These are phyloP conservation scores for Ciconia maguari DNA, from an alignment of 2,113 vertebrate genomes.

Conservation along the genomic window DNA sequence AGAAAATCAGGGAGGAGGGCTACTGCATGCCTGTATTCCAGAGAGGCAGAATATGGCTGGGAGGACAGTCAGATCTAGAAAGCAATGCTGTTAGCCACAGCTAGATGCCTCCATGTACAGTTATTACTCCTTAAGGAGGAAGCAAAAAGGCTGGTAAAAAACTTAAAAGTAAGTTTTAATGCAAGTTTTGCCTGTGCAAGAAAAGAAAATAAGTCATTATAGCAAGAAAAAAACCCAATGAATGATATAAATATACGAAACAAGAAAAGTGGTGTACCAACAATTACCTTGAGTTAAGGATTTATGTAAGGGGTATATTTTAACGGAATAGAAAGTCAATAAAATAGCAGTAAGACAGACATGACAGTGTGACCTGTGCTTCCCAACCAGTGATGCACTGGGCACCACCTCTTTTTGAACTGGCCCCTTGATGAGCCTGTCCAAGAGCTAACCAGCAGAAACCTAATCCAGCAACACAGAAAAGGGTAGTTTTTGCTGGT, in stretches of 20 bases:
- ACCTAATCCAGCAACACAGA: neutral
- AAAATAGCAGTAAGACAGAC: neutral
- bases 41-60: neutral
- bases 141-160: constrained; percentile 3
- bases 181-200: neutral
- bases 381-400: neutral
- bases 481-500: neutral
- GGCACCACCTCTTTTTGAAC: neutral
- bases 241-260: neutral
- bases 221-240: neutral
- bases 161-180: neutral
- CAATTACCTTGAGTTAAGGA: neutral
- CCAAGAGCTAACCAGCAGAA: neutral
- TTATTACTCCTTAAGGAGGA: neutral
- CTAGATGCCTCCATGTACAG: neutral
- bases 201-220: neutral
- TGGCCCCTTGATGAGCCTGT: neutral
- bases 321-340: neutral
- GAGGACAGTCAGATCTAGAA: neutral
- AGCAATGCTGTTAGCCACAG: neutral
- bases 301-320: neutral
- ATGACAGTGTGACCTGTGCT: neutral
- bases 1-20: neutral
- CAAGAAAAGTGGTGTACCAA: neutral
- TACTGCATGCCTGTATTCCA: neutral